Conservation (phyloP, 2,797 vertebrate genomes). For the Macroramphosus scolopax region DNA sequence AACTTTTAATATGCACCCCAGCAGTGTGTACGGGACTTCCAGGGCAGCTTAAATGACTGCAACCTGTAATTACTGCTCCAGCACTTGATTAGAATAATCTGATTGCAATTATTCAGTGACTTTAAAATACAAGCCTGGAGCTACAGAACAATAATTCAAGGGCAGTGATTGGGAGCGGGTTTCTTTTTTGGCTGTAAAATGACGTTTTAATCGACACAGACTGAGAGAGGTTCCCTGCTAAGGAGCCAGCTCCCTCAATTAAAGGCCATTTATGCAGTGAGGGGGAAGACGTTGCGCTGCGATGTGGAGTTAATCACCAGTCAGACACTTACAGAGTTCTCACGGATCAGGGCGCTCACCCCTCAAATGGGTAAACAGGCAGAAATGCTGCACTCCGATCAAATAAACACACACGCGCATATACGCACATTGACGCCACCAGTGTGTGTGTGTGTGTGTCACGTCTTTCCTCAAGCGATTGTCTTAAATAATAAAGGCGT, state of each 20-base stretch:
- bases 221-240: constrained; percentile 81
- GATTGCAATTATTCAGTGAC: constrained; percentile 99
- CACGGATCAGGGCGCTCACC: constrained; percentile 80
- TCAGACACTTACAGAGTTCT: constrained; percentile 79
- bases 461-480: constrained; percentile 37
- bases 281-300: constrained; percentile 85
- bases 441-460: constrained; percentile 7
- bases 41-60: constrained; percentile 95
- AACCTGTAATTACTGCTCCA: constrained; percentile 99
- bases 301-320: constrained; percentile 86
- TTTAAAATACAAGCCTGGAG: constrained; percentile 99
- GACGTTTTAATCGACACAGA: constrained; percentile 91
- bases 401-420: constrained; percentile 14
- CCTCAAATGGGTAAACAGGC: constrained; percentile 73
- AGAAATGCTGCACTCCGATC: constrained; percentile 55
- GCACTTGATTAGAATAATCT: constrained; percentile 99
- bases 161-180: constrained; percentile 94
- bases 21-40: constrained; percentile 88
- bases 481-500: no score
- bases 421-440: constrained; percentile 8
- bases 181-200: constrained; percentile 95
- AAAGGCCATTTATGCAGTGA: constrained; percentile 86
- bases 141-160: constrained; percentile 99
- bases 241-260: constrained; percentile 85
- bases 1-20: constrained; percentile 97